Evolutionary conservation across 2,888 invertebrate species (phyloP), one percentile per base, ranked within the genome.

Genomic region (Lissocephala sabroskyi): DNA sequence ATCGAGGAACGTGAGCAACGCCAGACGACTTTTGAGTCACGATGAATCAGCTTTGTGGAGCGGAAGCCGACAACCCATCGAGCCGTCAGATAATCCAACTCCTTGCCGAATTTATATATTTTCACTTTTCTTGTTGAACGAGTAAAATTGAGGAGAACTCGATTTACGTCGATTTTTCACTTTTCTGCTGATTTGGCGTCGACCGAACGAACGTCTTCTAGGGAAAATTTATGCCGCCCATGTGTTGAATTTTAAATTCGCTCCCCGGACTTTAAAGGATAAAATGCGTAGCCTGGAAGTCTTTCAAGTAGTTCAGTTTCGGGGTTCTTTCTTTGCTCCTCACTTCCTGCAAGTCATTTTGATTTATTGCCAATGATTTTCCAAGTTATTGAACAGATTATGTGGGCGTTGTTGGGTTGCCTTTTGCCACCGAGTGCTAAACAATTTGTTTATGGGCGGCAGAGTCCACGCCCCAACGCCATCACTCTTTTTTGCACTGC

Each of bases 341-440:
- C 32, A 47, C 33, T 46, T 67, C 64, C 73, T 66, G 79, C 76
- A 74, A 74, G 66, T 77, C 79, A 79, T 79, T 80, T 81, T 81
- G 82, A 81, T 81, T 81, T 81, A 81, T 81, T 73, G 65, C 67
- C 70, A 75, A 74, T 77, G 79, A 81, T 82, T 82, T 82, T 81
- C 80, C 79, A 80, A 79, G 75, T 79, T 82, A 82, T 82, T 81
- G 82, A 82, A 66, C 79, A 78, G 81, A 79, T 82, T 80, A 75
- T 59, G 58, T 76, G 76, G 65, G 64, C 74, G 74, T 60, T 78
- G 64, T 68, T 76, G 54, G 60, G 56, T 9, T 17, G 11, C 10
- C 16, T 35, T 54, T 46, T 23, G 40, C 40, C 44, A 43, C 41
- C 39, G 47, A 39, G 55, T 55, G 63, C 49, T 52, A 78, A 67